Evolutionary conservation across 37 sponge, comb jelly and placozoan species (phyloP).

Genomic region (Oopsacas minuta): DNA sequence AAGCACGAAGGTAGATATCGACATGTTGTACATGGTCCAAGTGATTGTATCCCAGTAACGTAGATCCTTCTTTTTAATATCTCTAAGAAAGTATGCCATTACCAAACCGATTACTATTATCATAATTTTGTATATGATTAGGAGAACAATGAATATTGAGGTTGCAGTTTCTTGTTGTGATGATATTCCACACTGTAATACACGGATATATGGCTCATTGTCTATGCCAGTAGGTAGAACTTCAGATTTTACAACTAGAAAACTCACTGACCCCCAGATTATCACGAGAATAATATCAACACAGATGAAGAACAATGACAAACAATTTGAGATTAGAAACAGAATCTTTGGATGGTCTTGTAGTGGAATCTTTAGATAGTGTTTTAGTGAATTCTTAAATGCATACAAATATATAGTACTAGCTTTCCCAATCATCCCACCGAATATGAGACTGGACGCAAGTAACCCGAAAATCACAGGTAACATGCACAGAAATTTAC

Average conservation of each 20-base stretch:
- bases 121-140: background rate
- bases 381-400: background rate
- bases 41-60: background rate
- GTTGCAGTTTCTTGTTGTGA: background rate
- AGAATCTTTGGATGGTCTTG: background rate
- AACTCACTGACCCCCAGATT: background rate
- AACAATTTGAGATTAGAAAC: background rate
- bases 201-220: background rate
- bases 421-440: conserved; percentile 1
- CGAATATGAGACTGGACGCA: background rate
- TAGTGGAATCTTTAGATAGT: background rate
- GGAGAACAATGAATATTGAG: background rate
- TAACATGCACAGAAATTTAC: background rate
- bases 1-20: background rate
- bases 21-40: conserved; percentile 9
- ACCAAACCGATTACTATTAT: background rate
- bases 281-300: background rate
- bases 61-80: background rate
- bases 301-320: background rate
- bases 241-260: background rate
- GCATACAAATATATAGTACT: background rate
- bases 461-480: background rate
- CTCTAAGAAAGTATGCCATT: background rate
- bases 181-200: background rate
- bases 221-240: background rate